Conservation (phyloP, 2,797 vertebrate genomes). For the Enteromius afrohamiltoni region DNA sequence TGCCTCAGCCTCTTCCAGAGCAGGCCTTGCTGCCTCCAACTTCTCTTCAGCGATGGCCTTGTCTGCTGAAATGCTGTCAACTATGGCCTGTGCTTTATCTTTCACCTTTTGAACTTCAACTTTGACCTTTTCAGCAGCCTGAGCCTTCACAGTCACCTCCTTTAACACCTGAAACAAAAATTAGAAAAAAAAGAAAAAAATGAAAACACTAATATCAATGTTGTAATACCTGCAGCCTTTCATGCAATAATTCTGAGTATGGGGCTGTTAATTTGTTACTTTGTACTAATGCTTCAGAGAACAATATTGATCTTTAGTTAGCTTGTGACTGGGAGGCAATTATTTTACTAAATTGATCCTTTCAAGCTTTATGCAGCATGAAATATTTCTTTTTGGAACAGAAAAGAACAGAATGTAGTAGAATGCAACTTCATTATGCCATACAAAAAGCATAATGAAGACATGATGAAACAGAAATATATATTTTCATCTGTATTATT, state of each 20-base stretch:
- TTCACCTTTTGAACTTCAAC: conserved; percentile 96
- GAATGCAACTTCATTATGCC: not conserved
- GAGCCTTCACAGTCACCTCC: conserved; percentile 93
- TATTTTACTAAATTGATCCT: conserved; percentile 19
- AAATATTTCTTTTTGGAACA: not conserved
- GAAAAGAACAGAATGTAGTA: not conserved
- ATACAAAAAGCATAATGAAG: not conserved
- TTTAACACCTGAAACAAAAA: conserved; percentile 85
- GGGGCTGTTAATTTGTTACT: conserved; percentile 19
- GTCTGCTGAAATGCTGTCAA: conserved; percentile 91
- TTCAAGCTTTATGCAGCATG: conserved; percentile 5
- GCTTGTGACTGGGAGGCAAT: conserved; percentile 8
- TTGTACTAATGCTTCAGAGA: conserved; percentile 2
- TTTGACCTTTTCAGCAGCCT: conserved; percentile 92
- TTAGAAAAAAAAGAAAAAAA: not conserved
- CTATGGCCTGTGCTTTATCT: conserved; percentile 94
- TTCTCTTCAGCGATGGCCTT: conserved; percentile 92
- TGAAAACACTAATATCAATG: not conserved
- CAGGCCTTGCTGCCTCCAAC: conserved; percentile 88
- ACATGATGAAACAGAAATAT: not conserved
- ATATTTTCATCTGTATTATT: not conserved
- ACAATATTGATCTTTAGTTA: conserved; percentile 49
- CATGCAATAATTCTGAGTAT: not conserved
- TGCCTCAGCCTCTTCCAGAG: conserved; percentile 90
- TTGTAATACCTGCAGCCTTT: not conserved